These are phyloP conservation scores for Cantharis flavilabris DNA, from an alignment of 2,888 invertebrate genomes.

Conservation along the genomic window DNA sequence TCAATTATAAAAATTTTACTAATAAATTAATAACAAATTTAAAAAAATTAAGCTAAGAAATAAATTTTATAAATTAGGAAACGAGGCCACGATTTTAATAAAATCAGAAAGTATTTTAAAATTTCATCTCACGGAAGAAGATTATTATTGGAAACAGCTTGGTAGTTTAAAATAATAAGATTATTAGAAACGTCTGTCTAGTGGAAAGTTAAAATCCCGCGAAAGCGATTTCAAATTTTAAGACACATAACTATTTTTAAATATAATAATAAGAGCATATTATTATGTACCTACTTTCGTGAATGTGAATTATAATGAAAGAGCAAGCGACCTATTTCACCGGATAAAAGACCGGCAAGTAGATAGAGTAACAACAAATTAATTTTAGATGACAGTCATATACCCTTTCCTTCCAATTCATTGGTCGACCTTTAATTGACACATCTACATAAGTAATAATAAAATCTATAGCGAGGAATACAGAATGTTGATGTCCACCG, in stretches of 20 bases:
- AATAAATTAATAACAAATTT: not conserved
- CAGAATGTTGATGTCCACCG: too few species aligned
- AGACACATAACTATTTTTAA: not conserved
- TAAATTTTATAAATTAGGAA: not conserved
- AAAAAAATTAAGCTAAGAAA: not conserved
- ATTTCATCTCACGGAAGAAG: not conserved
- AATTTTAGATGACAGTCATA: not conserved
- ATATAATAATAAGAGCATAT: not conserved
- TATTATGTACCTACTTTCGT: not conserved
- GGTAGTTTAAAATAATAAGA: not conserved
- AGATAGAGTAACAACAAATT: not conserved
- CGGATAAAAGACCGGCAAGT: not conserved
- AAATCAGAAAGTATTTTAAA: conserved; percentile 2
- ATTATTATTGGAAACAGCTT: not conserved
- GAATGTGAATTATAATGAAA: not conserved
- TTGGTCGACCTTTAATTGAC: not conserved
- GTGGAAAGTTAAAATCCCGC: conserved; percentile 1
- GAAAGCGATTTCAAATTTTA: not conserved
- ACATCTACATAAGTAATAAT: not conserved
- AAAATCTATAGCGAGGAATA: too few species aligned
- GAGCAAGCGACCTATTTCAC: not conserved
- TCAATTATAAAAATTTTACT: not conserved
- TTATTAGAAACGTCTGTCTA: not conserved
- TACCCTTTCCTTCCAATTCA: not conserved
- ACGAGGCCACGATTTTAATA: not conserved